A percentile compares a stretch with the other conserved stretches of the same genome.
These are phyloP conservation scores for Zaprionus ornatus DNA, from an alignment of 1,140 invertebrate species.

Conservation along the genomic window DNA sequence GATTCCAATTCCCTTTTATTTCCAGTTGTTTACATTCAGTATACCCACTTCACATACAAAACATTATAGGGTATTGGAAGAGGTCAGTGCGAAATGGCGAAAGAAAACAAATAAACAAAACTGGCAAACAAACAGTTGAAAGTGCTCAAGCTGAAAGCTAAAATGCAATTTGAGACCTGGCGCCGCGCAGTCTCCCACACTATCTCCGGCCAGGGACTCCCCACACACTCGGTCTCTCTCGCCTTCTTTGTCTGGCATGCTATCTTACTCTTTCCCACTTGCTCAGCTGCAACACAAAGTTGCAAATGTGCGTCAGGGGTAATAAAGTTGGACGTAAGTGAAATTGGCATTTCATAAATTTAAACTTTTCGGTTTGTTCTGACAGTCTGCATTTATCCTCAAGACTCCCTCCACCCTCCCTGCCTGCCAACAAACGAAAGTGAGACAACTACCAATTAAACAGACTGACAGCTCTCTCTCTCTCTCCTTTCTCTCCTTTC, in stretches of 20 bases:
- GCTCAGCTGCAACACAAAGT: conserved; percentile 73
- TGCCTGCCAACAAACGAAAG: neutral
- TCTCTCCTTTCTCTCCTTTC: too few relatives aligned
- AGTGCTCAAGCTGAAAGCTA: conserved; percentile 74
- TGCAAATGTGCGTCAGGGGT: conserved; percentile 83
- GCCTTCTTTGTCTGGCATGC: neutral
- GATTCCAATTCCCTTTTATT: too few relatives aligned
- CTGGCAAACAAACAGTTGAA: conserved; percentile 67
- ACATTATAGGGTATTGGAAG: neutral
- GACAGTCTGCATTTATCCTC: too few relatives aligned
- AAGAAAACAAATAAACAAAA: conserved; percentile 72
- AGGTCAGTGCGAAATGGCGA: neutral
- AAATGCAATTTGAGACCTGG: conserved; percentile 78
- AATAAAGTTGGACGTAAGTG: conserved; percentile 83
- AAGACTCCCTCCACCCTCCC: neutral
- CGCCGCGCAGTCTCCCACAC: conserved; percentile 14
- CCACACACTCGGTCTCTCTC: neutral
- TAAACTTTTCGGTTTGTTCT: conserved; percentile 52
- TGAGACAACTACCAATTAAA: conserved; percentile 41
- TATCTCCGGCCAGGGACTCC: neutral
- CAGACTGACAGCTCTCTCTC: conserved; percentile 23
- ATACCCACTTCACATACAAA: neutral
- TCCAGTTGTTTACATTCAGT: neutral
- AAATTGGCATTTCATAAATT: conserved; percentile 83
- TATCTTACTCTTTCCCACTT: neutral